Conservation (phyloP, 2,888 invertebrate genomes). For the Drosophila koepferae region DNA sequence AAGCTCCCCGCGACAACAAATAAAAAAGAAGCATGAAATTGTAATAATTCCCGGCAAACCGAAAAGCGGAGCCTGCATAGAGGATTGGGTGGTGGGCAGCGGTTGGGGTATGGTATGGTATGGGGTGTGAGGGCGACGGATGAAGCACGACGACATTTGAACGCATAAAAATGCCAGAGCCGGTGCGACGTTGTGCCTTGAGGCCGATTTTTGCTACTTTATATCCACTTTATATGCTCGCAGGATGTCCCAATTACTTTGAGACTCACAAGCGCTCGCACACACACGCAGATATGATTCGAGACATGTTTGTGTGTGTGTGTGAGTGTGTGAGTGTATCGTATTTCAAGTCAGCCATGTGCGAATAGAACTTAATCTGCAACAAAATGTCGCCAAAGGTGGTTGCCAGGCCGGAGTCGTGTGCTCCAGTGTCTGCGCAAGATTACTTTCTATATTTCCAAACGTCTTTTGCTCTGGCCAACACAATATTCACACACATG, state of each 20-base stretch:
- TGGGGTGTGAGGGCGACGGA: conserved; percentile 42
- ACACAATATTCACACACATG: conserved; percentile 36
- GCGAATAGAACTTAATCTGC: conserved; percentile 85
- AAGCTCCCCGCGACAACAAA: conserved; percentile 80
- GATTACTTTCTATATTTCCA: conserved; percentile 82
- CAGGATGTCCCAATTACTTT: conserved; percentile 84
- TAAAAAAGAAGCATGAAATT: conserved; percentile 82
- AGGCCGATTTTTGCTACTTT: conserved; percentile 77
- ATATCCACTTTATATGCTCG: conserved; percentile 83
- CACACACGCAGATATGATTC: conserved; percentile 32
- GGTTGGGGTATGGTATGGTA: background rate
- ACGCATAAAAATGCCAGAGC: conserved; percentile 78
- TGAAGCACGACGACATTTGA: conserved; percentile 77
- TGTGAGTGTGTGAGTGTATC: conserved; percentile 65
- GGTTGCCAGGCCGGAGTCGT: conserved; percentile 62
- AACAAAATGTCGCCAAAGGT: conserved; percentile 84
- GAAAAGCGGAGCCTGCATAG: conserved; percentile 38
- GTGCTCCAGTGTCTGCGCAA: conserved; percentile 55
- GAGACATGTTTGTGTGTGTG: conserved; percentile 27
- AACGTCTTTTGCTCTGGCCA: conserved; percentile 59
- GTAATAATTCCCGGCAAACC: conserved; percentile 80
- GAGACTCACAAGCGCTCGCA: conserved; percentile 49
- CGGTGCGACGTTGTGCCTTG: conserved; percentile 71
- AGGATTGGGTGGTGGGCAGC: background rate
- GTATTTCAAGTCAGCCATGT: conserved; percentile 84